Base-by-base conservation (phyloP, 2,113 vertebrate species). In the Syngnathus typhle region DNA sequence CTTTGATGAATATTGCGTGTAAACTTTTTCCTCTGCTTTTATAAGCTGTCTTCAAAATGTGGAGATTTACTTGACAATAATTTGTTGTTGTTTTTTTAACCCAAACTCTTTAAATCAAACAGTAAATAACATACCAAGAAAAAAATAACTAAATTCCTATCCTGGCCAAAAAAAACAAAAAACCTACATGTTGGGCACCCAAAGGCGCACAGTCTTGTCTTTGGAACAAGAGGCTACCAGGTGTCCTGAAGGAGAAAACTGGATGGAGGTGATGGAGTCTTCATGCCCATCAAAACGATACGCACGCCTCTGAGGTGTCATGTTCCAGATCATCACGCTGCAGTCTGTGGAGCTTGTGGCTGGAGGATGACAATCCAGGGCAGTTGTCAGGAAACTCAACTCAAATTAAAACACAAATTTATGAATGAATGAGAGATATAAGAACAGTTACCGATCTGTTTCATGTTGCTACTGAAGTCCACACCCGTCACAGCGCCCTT, bases 211-310 rank as follows among this genome's bases (percentile, higher is more conserved):
- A 6, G 94, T 99, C 87, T 95, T 97, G 84, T 99, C 97, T 59
- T 95, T 92, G 55, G 97, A 99, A 19, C 93, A 92, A 0, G 97
- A 99, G 21, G 94, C 96, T 59, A 99, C 87, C 19, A 98, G 89
- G 69, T 98, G 94, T 51, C 96, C 97, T 0, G 95, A 98, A 2
- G 97, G 95, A 37, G 97, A 98, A 86, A 98, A 98, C 60, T 96
- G 93, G n/a, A 98, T 92, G 2, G 91, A 94, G 59, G 83, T 80
- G 65, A 98, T 88, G 0, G 93, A 93, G 0, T 98, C 97, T 85
- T 94, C 96, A 86, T 99, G 97, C 55, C 96, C 96, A 8, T 91
- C 79, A 9, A 98, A 98, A 64, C 94, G 94, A 88, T 95, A 98
- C 0, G 95, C 93, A 69, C 95, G 93, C 89, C 92, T 93, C 86